phyloP scores from a whole-genome alignment of 2,888 invertebrate species.

The Torymus auratus region DNA sequence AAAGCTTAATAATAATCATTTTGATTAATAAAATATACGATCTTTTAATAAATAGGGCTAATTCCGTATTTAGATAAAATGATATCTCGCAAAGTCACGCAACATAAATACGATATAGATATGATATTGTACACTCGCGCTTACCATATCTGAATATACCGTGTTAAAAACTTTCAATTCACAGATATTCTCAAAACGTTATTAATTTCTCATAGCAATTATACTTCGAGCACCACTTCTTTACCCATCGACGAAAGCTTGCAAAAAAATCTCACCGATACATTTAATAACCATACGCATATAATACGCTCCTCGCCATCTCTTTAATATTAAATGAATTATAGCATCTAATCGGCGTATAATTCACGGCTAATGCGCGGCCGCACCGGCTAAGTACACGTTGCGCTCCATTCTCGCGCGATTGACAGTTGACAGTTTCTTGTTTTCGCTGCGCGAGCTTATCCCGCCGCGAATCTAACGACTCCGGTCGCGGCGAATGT shows the following conservation, averaged over 20 bases:
- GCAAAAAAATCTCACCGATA: neutral
- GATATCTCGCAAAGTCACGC: no score
- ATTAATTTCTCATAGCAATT: no score
- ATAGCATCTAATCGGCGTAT: constrained; percentile 47
- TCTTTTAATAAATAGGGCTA: neutral
- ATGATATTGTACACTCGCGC: no score
- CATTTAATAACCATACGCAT: constrained; percentile 2
- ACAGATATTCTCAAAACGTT: no score
- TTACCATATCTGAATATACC: no score
- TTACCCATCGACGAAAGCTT: no score
- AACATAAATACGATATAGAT: no score
- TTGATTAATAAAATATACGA: neutral
- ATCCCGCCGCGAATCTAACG: constrained; percentile 30
- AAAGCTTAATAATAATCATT: no score
- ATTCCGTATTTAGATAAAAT: no score
- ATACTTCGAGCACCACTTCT: no score
- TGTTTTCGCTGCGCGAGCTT: constrained; percentile 47
- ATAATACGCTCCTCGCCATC: constrained; percentile 9
- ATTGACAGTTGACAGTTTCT: constrained; percentile 59
- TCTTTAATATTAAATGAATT: constrained; percentile 55
- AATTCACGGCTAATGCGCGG: constrained; percentile 46
- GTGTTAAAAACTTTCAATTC: no score
- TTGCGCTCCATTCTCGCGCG: neutral
- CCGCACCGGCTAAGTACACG: neutral
- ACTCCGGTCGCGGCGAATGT: constrained; percentile 42